Conservation (phyloP, 2,888 invertebrate species). For the Operophtera brumata region DNA sequence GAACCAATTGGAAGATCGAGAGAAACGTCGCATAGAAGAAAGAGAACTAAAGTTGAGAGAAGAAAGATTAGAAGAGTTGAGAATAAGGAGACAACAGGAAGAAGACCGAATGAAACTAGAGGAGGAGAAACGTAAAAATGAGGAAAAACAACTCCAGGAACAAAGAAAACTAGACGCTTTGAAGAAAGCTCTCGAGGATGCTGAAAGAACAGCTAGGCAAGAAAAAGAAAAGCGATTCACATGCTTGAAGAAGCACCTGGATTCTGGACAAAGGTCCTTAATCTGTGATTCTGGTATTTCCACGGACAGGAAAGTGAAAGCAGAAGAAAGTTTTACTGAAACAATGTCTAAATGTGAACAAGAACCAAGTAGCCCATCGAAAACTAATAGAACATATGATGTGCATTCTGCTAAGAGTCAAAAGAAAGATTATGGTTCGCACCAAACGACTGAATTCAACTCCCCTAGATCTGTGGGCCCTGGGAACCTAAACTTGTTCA, state of each 20-base stretch:
- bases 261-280: slow-evolving; percentile 19
- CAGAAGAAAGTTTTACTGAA: slow-evolving; percentile 45
- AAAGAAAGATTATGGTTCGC: slow-evolving; percentile 64
- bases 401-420: slow-evolving; percentile 66
- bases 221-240: slow-evolving; percentile 81
- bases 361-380: slow-evolving; percentile 60
- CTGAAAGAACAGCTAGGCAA: slow-evolving; percentile 86
- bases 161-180: slow-evolving; percentile 87
- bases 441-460: slow-evolving; percentile 68
- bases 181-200: slow-evolving; percentile 88
- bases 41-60: slow-evolving; percentile 86
- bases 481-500: slow-evolving; percentile 69
- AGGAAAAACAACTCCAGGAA: slow-evolving; percentile 86
- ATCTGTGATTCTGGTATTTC: slow-evolving; percentile 30
- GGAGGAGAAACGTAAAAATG: slow-evolving; percentile 83
- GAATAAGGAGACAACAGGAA: slow-evolving; percentile 87
- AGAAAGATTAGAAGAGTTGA: slow-evolving; percentile 90
- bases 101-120: slow-evolving; percentile 85
- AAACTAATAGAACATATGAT: slow-evolving; percentile 69
- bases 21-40: slow-evolving; percentile 87
- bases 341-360: slow-evolving; percentile 42
- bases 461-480: slow-evolving; percentile 68
- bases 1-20: slow-evolving; percentile 91
- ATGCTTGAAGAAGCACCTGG: slow-evolving; percentile 53
- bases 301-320: slow-evolving; percentile 45